phyloP scores from a whole-genome alignment of 2,113 vertebrate species.

The Larimichthys crocea region DNA sequence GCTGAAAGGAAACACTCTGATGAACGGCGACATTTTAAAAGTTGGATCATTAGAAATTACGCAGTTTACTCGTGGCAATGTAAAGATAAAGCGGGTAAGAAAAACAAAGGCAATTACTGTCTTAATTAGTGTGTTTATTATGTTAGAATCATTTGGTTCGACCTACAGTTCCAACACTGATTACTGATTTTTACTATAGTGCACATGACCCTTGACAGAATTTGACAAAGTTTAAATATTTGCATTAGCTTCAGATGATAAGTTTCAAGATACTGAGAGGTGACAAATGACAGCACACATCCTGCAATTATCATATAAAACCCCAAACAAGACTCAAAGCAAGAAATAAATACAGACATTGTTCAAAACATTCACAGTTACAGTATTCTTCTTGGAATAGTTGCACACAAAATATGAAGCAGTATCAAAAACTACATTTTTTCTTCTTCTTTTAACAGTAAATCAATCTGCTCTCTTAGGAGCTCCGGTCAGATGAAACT shows the following conservation, averaged over 20 bases:
- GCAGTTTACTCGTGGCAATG: background rate
- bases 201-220: slow-evolving; percentile 44
- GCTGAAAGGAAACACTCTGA: slow-evolving; percentile 24
- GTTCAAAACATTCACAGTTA: slow-evolving; percentile 73
- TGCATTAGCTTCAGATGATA: slow-evolving; percentile 42
- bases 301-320: slow-evolving; percentile 50
- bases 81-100: background rate
- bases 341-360: slow-evolving; percentile 77
- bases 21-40: background rate
- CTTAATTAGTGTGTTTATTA: slow-evolving; percentile 78
- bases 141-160: slow-evolving; percentile 51
- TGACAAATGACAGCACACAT: slow-evolving; percentile 43
- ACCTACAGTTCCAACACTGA: slow-evolving; percentile 42
- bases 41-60: slow-evolving; percentile 2
- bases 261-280: slow-evolving; percentile 43
- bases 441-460: background rate
- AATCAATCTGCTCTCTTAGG: background rate
- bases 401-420: slow-evolving; percentile 53
- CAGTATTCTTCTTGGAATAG: slow-evolving; percentile 57
- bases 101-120: background rate
- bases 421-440: slow-evolving; percentile 28
- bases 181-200: slow-evolving; percentile 56
- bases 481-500: background rate
- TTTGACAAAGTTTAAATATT: slow-evolving; percentile 53
- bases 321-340: slow-evolving; percentile 39